phyloP scores from a whole-genome alignment of 2,888 invertebrate species.

The Diaprepes abbreviatus region DNA sequence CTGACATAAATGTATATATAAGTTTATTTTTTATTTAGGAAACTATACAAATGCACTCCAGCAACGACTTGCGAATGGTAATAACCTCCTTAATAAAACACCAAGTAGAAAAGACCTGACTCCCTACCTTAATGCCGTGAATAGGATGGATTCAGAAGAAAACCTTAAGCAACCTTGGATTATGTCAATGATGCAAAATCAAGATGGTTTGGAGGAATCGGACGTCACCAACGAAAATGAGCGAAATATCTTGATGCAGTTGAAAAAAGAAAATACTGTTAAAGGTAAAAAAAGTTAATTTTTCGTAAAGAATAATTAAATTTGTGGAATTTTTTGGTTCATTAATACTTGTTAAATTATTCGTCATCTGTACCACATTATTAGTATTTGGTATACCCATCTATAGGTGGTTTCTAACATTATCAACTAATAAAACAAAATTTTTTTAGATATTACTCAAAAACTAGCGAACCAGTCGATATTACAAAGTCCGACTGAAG shows the following conservation, averaged over 20 bases:
- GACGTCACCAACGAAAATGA: slow-evolving; percentile 69
- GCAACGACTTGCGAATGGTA: slow-evolving; percentile 74
- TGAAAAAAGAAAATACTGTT: slow-evolving; percentile 88
- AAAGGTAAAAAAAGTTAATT: slow-evolving; percentile 66
- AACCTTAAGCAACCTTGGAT: slow-evolving; percentile 65
- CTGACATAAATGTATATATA: no score
- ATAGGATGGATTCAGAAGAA: slow-evolving; percentile 70
- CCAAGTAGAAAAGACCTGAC: slow-evolving; percentile 70
- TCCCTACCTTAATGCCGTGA: slow-evolving; percentile 71
- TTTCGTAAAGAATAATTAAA: neutral
- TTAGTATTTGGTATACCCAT: no score
- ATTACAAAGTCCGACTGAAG: slow-evolving; percentile 71
- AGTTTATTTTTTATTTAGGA: slow-evolving; percentile 68
- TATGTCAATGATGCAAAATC: slow-evolving; percentile 58
- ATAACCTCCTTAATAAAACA: slow-evolving; percentile 67
- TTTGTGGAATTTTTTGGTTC: neutral
- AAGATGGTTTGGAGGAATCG: slow-evolving; percentile 65
- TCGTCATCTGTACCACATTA: no score
- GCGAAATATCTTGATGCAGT: slow-evolving; percentile 74
- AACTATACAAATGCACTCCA: slow-evolving; percentile 73
- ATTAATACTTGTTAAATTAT: no score
- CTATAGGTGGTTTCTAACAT: no score
- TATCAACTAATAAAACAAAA: no score
- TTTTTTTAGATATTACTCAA: slow-evolving; percentile 79
- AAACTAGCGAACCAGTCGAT: slow-evolving; percentile 82